These are phyloP conservation scores for Platycheirus albimanus DNA, from an alignment of 2,888 invertebrate genomes.

Conservation along the genomic window DNA sequence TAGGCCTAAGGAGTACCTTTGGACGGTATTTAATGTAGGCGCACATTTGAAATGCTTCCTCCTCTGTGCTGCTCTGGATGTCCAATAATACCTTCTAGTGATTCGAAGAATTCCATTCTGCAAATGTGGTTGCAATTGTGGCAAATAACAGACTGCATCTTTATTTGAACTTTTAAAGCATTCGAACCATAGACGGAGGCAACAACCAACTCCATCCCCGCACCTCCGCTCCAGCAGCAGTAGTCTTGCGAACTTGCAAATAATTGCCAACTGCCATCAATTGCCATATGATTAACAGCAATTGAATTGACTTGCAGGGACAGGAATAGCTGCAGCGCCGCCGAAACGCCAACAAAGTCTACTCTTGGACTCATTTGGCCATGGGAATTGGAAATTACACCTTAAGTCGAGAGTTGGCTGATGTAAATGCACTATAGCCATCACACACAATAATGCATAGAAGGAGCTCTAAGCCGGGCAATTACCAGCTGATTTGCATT, in stretches of 20 bases:
- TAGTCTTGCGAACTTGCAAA: constrained; percentile 63
- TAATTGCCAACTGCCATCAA: constrained; percentile 74
- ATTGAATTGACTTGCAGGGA: constrained; percentile 73
- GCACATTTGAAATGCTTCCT: constrained; percentile 42
- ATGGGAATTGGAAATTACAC: constrained; percentile 74
- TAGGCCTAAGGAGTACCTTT: constrained; percentile 45
- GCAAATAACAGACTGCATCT: constrained; percentile 72
- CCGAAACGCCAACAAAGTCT: constrained; percentile 28
- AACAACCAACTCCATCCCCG: constrained; percentile 5
- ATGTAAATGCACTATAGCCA: constrained; percentile 30
- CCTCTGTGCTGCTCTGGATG: not conserved
- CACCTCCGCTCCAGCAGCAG: constrained; percentile 36
- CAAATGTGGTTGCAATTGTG: constrained; percentile 73
- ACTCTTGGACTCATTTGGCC: constrained; percentile 63
- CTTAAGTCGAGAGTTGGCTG: constrained; percentile 51
- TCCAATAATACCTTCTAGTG: constrained; percentile 68
- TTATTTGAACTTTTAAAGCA: constrained; percentile 73
- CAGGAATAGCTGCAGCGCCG: constrained; percentile 48
- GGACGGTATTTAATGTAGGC: constrained; percentile 40
- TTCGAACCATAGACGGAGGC: constrained; percentile 52
- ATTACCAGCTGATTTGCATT: constrained; percentile 74
- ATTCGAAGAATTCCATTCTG: constrained; percentile 69
- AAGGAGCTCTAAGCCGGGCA: constrained; percentile 68
- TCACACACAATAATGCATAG: no score
- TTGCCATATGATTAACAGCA: constrained; percentile 74